Base-by-base conservation (phyloP, 2,888 invertebrate genomes). In the Drosophila peninsularis region DNA sequence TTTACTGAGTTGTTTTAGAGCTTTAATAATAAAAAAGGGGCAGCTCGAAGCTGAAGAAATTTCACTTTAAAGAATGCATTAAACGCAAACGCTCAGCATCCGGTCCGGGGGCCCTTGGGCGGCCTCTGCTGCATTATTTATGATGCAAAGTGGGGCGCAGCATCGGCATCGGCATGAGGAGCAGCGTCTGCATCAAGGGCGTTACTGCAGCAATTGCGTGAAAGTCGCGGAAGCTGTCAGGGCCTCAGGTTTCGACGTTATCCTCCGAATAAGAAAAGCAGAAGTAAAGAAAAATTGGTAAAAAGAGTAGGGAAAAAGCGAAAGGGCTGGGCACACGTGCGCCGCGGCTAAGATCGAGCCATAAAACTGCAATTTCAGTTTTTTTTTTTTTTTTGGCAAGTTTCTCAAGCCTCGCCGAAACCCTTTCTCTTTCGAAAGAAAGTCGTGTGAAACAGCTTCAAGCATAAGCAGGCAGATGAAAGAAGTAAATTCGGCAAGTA, bases 341-440 rank as follows among this genome's bases (percentile, higher is more conserved):
- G 72, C 50, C 57, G 21, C 24, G 67, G 67, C 66, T 64, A 56
- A 80, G 81, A 79, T 83, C 68, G 62, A 45, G 71, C 65, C 77
- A 83, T 77, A 85, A 88, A 82, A 83, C 80, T 86, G 86, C 85
- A 85, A 86, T 86, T 82, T 52, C 27, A 27, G 32, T 88, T 10
- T n/a, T 27, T 27, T 49, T 85, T 75, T n/a, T 10, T 30, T 30
- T 30, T 50, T 88, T 75, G 84, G 71, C 83, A 75, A 76, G 73
- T 80, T 86, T 83, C 81, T 79, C 79, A 77, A 71, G 71, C 69
- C 41, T 47, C 41, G 54, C 54, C 34, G 63, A 80, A 86, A 87
- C 88, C 88, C 85, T 86, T 86, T 86, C 85, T 86, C 88, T 86
- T 86, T 86, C 86, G 52, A 83, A 84, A 88, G 88, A 86, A 86